These are phyloP conservation scores for Prenolepis imparis DNA, from an alignment of 2,888 invertebrate species.

Conservation along the genomic window DNA sequence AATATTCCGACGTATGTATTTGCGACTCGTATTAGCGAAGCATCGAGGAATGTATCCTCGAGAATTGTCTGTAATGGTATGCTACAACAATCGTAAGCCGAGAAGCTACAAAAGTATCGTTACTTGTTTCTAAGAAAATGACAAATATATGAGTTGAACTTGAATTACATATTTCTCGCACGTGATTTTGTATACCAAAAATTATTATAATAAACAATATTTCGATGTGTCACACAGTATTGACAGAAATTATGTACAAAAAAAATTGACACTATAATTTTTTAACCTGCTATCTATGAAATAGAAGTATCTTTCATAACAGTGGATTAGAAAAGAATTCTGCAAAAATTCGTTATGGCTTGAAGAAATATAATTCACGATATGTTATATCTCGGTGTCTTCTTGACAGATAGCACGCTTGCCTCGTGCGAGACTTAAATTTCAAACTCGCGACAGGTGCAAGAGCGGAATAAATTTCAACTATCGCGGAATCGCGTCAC, in stretches of 20 bases:
- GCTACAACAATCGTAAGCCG: conserved; percentile 18
- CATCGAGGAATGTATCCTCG: conserved; percentile 41
- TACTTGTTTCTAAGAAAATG: conserved; percentile 32
- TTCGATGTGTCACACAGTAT: background rate
- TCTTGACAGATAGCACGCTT: conserved; percentile 2
- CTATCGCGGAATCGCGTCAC: conserved; percentile 77
- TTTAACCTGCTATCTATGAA: background rate
- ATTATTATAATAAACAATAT: background rate
- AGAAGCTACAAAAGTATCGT: conserved; percentile 29
- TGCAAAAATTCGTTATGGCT: background rate
- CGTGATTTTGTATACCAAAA: background rate
- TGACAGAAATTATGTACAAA: background rate
- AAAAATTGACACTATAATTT: background rate
- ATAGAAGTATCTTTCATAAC: background rate
- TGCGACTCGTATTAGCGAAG: conserved; percentile 27
- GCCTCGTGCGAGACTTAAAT: conserved; percentile 66
- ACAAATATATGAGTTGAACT: background rate
- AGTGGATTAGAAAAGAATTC: background rate
- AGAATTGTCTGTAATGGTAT: conserved; percentile 36
- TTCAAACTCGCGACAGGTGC: conserved; percentile 75
- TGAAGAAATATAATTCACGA: background rate
- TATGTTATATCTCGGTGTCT: background rate
- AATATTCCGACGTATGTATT: conserved; percentile 36
- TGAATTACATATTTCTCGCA: background rate
- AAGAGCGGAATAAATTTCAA: conserved; percentile 75